Evolutionary conservation across 2,888 invertebrate species (phyloP).

Genomic region (Hybos culiciformis): DNA sequence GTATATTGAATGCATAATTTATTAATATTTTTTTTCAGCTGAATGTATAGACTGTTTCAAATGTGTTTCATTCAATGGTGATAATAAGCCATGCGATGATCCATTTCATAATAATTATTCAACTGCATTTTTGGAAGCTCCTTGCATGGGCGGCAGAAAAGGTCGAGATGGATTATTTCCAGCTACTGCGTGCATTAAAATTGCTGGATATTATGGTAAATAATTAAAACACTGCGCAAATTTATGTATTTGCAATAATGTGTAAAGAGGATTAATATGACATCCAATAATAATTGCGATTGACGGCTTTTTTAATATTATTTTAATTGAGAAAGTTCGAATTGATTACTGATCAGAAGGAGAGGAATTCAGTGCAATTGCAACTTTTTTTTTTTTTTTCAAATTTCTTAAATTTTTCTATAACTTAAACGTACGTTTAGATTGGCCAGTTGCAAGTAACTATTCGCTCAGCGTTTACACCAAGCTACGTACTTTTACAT

Average conservation of each 20-base stretch:
- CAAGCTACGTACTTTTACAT: too few relatives aligned
- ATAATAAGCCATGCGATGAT: slow-evolving; percentile 80
- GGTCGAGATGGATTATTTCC: slow-evolving; percentile 88
- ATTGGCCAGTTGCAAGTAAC: too few relatives aligned
- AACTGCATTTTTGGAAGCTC: slow-evolving; percentile 67
- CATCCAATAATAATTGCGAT: neutral
- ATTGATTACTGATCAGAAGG: too few relatives aligned
- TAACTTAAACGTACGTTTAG: too few relatives aligned
- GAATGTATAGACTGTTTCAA: slow-evolving; percentile 88
- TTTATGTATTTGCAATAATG: neutral
- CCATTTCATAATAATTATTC: slow-evolving; percentile 90
- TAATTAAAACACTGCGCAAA: too few relatives aligned
- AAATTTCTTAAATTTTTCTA: too few relatives aligned
- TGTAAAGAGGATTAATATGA: neutral
- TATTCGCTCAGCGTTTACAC: too few relatives aligned
- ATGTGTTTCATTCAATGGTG: slow-evolving; percentile 82
- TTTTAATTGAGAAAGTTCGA: too few relatives aligned
- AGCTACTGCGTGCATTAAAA: slow-evolving; percentile 93
- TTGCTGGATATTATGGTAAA: slow-evolving; percentile 79
- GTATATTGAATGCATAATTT: slow-evolving; percentile 3
- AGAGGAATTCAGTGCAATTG: too few relatives aligned
- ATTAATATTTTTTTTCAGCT: slow-evolving; percentile 30
- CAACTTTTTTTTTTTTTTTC: too few relatives aligned
- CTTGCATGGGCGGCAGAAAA: slow-evolving; percentile 89
- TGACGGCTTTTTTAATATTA: neutral